Percentiles rank a stretch among this genome's conserved stretches.
Conservation (phyloP, 1,140 invertebrate genomes). For the Euwallacea fornicatus region DNA sequence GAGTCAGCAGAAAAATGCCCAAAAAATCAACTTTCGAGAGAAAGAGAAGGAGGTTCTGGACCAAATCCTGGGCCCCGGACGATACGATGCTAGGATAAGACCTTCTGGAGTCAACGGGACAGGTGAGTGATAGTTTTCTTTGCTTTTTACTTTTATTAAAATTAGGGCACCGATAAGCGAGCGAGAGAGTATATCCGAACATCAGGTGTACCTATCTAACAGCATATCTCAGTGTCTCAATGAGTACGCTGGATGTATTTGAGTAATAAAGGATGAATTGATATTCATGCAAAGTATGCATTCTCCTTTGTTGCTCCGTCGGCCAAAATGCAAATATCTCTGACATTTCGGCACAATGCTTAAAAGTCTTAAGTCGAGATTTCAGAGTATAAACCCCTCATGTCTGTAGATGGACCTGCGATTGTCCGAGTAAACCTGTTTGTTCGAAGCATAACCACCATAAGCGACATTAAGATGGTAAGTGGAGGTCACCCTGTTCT, state of each 20-base stretch:
- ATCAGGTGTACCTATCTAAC: constrained; percentile 6
- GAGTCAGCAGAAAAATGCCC: neutral
- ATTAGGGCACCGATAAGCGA: constrained; percentile 26
- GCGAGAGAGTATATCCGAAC: constrained; percentile 20
- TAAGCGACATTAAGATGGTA: constrained; percentile 99
- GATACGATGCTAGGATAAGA: constrained; percentile 90
- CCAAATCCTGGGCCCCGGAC: constrained; percentile 84
- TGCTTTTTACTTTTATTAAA: constrained; percentile 19
- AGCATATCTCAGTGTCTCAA: constrained; percentile 4
- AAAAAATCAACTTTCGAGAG: constrained; percentile 83
- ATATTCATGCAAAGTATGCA: too few relatives aligned
- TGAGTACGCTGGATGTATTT: neutral
- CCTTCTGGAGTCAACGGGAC: constrained; percentile 90
- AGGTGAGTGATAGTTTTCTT: constrained; percentile 64
- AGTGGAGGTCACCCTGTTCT: constrained; percentile 59
- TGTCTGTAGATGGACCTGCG: constrained; percentile 83
- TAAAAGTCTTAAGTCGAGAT: constrained; percentile 26
- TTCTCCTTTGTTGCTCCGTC: too few relatives aligned
- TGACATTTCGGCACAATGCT: constrained; percentile 6
- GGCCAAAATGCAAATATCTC: constrained; percentile 1
- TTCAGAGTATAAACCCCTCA: constrained; percentile 41
- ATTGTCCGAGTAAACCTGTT: constrained; percentile 95
- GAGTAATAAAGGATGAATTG: neutral
- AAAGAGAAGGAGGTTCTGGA: constrained; percentile 94
- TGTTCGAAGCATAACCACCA: constrained; percentile 94